Evolutionary conservation across 2,797 vertebrate genomes (phyloP).

Genomic region (Zenarchopterus dispar): DNA sequence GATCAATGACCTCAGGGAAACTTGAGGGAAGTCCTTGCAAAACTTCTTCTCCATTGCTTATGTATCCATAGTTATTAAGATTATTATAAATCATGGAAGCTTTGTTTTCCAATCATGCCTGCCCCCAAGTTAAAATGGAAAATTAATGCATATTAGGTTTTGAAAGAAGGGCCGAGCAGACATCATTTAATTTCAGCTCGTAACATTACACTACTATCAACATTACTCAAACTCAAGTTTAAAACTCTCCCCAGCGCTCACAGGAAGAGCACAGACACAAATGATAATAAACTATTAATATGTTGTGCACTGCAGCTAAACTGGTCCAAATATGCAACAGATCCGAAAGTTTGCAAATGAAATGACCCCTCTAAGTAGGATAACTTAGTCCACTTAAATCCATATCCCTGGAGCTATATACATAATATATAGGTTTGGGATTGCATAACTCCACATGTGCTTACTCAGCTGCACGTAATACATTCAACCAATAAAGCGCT

Average conservation of each 20-base stretch:
- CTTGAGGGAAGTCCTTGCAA: slow-evolving; percentile 1
- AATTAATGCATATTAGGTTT: neutral
- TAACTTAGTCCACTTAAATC: neutral
- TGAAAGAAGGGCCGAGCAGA: neutral
- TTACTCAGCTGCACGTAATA: slow-evolving; percentile 41
- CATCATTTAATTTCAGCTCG: neutral
- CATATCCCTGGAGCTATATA: neutral
- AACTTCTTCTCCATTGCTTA: neutral
- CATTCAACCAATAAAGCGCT: slow-evolving; percentile 29
- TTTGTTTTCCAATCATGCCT: neutral
- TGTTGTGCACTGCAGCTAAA: slow-evolving; percentile 3
- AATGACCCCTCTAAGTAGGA: neutral
- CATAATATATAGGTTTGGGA: slow-evolving; percentile 14
- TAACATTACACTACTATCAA: slow-evolving; percentile 5
- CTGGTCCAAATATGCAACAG: slow-evolving; percentile 2
- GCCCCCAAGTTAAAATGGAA: neutral
- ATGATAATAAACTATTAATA: slow-evolving; percentile 5
- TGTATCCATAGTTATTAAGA: neutral
- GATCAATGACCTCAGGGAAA: neutral
- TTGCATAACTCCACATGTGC: slow-evolving; percentile 28
- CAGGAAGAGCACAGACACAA: neutral
- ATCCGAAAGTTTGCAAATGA: neutral
- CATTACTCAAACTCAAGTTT: neutral
- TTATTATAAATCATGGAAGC: neutral
- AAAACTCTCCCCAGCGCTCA: slow-evolving; percentile 5